Percentiles rank a stretch among this genome's conserved stretches.
These are phyloP conservation scores for Pantelozetes paolii DNA, from an alignment of 2,888 invertebrate genomes.

Conservation along the genomic window DNA sequence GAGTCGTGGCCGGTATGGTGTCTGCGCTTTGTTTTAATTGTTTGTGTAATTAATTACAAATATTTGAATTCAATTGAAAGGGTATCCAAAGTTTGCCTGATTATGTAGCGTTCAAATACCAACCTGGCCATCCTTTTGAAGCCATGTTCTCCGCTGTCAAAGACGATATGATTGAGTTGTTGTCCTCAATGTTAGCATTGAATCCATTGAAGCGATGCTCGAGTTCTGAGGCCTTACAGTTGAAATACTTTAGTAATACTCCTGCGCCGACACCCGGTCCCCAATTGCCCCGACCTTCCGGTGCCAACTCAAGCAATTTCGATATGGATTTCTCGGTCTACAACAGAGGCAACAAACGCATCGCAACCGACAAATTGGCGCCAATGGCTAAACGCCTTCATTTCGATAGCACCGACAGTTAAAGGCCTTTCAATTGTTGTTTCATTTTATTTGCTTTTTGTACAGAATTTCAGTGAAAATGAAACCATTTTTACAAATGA, in stretches of 20 bases:
- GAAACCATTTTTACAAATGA: too few relatives aligned
- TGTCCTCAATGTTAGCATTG: constrained; percentile 70
- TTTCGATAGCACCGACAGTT: constrained; percentile 36
- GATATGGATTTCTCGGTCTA: background rate
- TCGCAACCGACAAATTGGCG: constrained; percentile 39
- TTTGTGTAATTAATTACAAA: constrained; percentile 26
- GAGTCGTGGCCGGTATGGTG: constrained; percentile 78
- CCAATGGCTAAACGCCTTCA: constrained; percentile 40
- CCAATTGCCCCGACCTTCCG: constrained; percentile 36
- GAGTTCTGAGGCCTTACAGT: constrained; percentile 64
- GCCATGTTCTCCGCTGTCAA: constrained; percentile 93
- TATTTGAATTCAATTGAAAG: constrained; percentile 43
- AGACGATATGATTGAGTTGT: constrained; percentile 78
- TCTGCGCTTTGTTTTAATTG: background rate
- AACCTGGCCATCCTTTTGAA: constrained; percentile 74
- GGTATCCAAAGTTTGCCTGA: constrained; percentile 64
- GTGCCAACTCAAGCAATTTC: background rate
- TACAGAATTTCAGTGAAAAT: too few relatives aligned
- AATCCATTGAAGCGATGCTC: constrained; percentile 69
- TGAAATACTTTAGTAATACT: constrained; percentile 85
- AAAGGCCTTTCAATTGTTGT: background rate
- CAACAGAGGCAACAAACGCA: constrained; percentile 27
- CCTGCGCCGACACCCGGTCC: constrained; percentile 74
- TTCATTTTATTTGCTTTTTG: too few relatives aligned
- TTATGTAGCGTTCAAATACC: constrained; percentile 84